These are phyloP conservation scores for Taeniopygia guttata DNA, from an alignment of 2,797 vertebrate genomes.

Conservation along the genomic window DNA sequence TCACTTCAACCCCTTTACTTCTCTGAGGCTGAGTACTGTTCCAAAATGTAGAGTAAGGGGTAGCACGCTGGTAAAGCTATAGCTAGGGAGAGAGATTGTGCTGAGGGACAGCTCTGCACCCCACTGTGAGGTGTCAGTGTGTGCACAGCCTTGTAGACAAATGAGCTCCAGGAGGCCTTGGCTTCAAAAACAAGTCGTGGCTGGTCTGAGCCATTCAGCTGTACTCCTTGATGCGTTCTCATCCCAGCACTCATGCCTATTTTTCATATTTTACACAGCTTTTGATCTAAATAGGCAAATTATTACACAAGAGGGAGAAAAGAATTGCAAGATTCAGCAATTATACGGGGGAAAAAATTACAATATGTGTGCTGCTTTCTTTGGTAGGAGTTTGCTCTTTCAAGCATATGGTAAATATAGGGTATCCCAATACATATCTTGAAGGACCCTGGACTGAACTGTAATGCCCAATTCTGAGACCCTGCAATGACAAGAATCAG, in stretches of 20 bases:
- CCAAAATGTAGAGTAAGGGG: neutral
- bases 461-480: neutral
- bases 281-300: neutral
- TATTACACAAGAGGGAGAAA: neutral
- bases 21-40: neutral
- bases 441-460: neutral
- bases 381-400: neutral
- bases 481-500: neutral
- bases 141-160: neutral
- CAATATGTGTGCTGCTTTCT: neutral
- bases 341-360: neutral
- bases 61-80: neutral
- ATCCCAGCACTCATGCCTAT: neutral
- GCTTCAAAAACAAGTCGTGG: neutral
- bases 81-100: fast-evolving
- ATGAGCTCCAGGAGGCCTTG: neutral
- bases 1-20: neutral
- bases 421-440: neutral
- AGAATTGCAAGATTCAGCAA: neutral
- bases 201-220: neutral
- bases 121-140: neutral
- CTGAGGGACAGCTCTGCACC: neutral
- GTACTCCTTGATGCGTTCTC: fast-evolving
- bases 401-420: neutral
- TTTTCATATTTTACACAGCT: neutral